phyloP scores from a whole-genome alignment of 2,888 invertebrate genomes.

The Odontocerum albicorne region DNA sequence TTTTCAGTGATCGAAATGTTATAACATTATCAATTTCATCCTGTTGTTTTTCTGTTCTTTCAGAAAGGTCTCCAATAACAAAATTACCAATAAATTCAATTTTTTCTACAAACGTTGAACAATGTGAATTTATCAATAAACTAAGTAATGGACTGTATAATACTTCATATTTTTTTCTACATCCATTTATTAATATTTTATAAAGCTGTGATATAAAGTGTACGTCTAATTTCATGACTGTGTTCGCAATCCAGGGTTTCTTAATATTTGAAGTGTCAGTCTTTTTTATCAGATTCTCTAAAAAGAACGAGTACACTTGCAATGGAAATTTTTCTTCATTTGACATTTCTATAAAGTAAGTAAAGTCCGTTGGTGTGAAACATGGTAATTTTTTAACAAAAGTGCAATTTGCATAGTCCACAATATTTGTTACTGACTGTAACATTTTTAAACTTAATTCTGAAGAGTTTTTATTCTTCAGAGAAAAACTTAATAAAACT shows the following conservation, averaged over 20 bases:
- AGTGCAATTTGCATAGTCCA: slow-evolving; percentile 47
- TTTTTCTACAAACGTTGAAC: slow-evolving; percentile 49
- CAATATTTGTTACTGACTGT: slow-evolving; percentile 49
- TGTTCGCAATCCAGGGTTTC: slow-evolving; percentile 53
- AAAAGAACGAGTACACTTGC: slow-evolving; percentile 58
- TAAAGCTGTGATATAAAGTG: slow-evolving; percentile 50
- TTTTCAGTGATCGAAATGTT: slow-evolving; percentile 53
- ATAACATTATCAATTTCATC: slow-evolving; percentile 25
- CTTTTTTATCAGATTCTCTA: slow-evolving; percentile 47
- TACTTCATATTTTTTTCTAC: slow-evolving; percentile 46
- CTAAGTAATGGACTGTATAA: slow-evolving; percentile 50
- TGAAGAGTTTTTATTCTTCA: slow-evolving; percentile 37
- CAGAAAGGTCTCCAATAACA: slow-evolving; percentile 51
- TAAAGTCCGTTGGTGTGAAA: slow-evolving; percentile 45
- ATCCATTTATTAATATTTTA: slow-evolving; percentile 55
- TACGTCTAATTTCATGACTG: slow-evolving; percentile 44
- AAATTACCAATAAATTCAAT: slow-evolving; percentile 62
- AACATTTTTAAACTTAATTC: slow-evolving; percentile 46
- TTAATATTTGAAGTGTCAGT: slow-evolving; percentile 48
- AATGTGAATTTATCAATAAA: slow-evolving; percentile 51
- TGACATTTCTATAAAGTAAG: slow-evolving; percentile 46
- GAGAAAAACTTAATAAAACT: slow-evolving; percentile 50
- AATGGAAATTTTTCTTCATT: slow-evolving; percentile 55
- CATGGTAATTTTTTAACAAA: slow-evolving; percentile 42
- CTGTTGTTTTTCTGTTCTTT: slow-evolving; percentile 32